Conservation (phyloP, 2,888 invertebrate genomes). For the Arctia plantaginis region DNA sequence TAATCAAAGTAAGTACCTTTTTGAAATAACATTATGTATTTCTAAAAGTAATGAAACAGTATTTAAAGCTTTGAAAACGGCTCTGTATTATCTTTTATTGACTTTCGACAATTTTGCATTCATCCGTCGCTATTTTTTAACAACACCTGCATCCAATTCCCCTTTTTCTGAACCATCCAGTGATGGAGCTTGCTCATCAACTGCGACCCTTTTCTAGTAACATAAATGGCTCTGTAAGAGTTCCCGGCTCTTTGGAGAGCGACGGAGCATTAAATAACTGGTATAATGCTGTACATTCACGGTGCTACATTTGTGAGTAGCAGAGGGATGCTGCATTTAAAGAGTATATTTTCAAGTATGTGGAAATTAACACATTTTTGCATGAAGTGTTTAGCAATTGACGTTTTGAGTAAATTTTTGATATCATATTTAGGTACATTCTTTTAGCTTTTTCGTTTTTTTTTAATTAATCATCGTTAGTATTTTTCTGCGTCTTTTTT, state of each 20-base stretch:
- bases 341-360: constrained; percentile 11
- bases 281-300: constrained; percentile 67
- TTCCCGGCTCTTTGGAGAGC: constrained; percentile 69
- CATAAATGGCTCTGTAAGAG: constrained; percentile 71
- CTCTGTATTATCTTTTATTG: background rate
- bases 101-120: constrained; percentile 1
- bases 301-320: constrained; percentile 48
- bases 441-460: no score
- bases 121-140: constrained; percentile 12
- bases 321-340: constrained; percentile 21
- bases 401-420: background rate
- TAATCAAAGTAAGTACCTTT: background rate
- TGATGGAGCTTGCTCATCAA: constrained; percentile 66
- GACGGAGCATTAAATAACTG: constrained; percentile 79
- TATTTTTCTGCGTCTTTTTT: no score
- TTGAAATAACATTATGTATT: background rate
- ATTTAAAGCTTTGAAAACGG: background rate
- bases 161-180: constrained; percentile 39
- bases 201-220: constrained; percentile 69
- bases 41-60: background rate
- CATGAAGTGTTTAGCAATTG: constrained; percentile 5
- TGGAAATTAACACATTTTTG: constrained; percentile 3
- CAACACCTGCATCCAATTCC: constrained; percentile 47
- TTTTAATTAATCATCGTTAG: no score
- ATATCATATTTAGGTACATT: no score